Evolutionary conservation across 1,140 invertebrate genomes (phyloP), one percentile per base, ranked within the genome.

Genomic region (Colletes latitarsis): DNA sequence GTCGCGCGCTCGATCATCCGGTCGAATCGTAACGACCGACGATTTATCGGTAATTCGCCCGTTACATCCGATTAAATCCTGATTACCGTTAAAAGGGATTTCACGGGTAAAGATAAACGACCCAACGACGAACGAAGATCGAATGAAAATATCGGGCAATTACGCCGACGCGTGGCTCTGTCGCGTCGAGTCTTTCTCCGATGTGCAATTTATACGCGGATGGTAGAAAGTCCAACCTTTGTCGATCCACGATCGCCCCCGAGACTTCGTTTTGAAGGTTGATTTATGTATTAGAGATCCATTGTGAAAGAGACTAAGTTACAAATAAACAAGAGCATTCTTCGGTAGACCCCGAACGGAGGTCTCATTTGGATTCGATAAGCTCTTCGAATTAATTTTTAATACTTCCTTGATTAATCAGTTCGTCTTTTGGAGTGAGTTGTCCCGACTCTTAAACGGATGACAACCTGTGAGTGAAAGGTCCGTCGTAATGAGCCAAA

Each of bases 141-240:
- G 9, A 30, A 12, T 10, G 46, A 41, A 43, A 60, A 30, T 46
- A 60, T 72, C 14, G 19, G 4, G 8, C 46, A 21, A 72, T 72
- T 60, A 60, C 19, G 21, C n/a, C n/a, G 41, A 41, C 1, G 17
- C 8, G 46, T 4, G 49, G 9, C 14, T 2, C 14, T 75, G 60
- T 63, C 72, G 30, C 30, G 14, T 64, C 14, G 14, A 12, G 53
- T 43, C 57, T 21, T 58, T 55, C 43, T n/a, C 43, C 39, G 30
- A 46, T 6, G 41, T 0, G n/a, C 17, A 21, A 53, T 74, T 52
- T 14, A 2, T 30, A 39, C 60, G 64, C 12, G 17, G 10, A 64
- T 10, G 41, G 39, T 57, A 76, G 73, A 76, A 76, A 76, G 73
- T 76, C 15, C 46, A 67, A 67, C 14, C n/a, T 15, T 19, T 57